phyloP scores from a whole-genome alignment of 2,888 invertebrate species.

The Drosophila robusta region DNA sequence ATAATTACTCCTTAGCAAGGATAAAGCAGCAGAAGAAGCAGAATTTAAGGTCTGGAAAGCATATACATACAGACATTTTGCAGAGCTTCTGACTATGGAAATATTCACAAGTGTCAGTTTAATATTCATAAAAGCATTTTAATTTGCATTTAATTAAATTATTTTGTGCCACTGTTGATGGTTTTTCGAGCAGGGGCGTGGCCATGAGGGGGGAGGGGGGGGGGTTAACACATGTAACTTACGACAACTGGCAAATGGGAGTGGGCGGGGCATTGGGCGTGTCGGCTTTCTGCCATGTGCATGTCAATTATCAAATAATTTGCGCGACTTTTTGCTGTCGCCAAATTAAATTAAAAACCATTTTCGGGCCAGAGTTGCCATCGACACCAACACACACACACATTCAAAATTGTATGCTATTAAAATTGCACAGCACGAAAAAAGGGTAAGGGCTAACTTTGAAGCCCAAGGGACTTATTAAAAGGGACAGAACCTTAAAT shows the following conservation, averaged over 20 bases:
- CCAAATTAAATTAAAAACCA: slow-evolving; percentile 58
- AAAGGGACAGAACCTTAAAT: slow-evolving; percentile 12
- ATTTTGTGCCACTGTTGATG: slow-evolving; percentile 36
- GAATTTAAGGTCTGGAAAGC: not conserved
- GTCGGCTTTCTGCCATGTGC: slow-evolving; percentile 15
- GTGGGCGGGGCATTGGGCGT: slow-evolving; percentile 15
- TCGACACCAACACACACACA: not conserved
- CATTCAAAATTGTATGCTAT: too few relatives aligned
- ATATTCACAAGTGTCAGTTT: slow-evolving; percentile 49
- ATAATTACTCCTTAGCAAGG: slow-evolving; percentile 48
- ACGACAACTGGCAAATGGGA: slow-evolving; percentile 1
- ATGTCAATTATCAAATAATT: slow-evolving; percentile 64
- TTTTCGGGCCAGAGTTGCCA: slow-evolving; percentile 22
- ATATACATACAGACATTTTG: not conserved
- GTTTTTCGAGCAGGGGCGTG: not conserved
- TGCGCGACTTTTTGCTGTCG: slow-evolving; percentile 39
- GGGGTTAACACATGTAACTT: slow-evolving; percentile 22
- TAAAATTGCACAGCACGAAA: not conserved
- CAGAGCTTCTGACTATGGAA: slow-evolving; percentile 9
- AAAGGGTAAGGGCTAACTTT: slow-evolving; percentile 7
- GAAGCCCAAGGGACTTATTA: slow-evolving; percentile 6
- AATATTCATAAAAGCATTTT: slow-evolving; percentile 81
- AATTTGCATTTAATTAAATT: slow-evolving; percentile 81
- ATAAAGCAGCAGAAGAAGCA: not conserved
- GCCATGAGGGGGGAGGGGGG: not conserved